Percentiles rank a stretch among this genome's conserved stretches.
Conservation (phyloP, 2,888 invertebrate species). For the Pseudococcus longispinus region DNA sequence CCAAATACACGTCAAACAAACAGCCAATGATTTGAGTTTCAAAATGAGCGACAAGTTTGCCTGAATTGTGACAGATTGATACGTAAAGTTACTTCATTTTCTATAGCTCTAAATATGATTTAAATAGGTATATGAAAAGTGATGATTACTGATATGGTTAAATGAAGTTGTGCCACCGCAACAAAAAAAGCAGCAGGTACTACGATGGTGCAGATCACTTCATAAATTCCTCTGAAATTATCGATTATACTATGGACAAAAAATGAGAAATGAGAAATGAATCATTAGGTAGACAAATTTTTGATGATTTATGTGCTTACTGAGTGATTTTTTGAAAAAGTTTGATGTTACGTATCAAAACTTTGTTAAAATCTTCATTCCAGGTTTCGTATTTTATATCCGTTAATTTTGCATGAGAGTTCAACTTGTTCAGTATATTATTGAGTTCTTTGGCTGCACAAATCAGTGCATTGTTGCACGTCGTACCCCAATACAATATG, state of each 20-base stretch:
- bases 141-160: background rate
- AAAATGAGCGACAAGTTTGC: background rate
- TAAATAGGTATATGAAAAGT: background rate
- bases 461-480: background rate
- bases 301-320: background rate
- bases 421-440: background rate
- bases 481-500: background rate
- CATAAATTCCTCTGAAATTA: background rate
- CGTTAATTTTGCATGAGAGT: background rate
- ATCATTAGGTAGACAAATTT: background rate
- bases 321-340: background rate
- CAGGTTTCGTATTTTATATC: fast-evolving
- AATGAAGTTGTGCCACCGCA: background rate
- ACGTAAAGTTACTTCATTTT: background rate
- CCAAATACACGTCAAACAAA: background rate
- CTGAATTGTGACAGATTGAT: background rate
- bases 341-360: background rate
- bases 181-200: background rate
- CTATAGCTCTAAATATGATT: background rate
- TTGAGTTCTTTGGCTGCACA: background rate
- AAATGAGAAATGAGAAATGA: background rate
- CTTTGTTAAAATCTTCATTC: background rate
- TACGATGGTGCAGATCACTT: background rate
- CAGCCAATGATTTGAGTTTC: background rate
- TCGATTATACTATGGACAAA: background rate